A percentile compares a stretch with the other conserved stretches of the same genome.
These are phyloP conservation scores for Ptychadena robeensis DNA, from an alignment of 2,797 vertebrate genomes.

Conservation along the genomic window DNA sequence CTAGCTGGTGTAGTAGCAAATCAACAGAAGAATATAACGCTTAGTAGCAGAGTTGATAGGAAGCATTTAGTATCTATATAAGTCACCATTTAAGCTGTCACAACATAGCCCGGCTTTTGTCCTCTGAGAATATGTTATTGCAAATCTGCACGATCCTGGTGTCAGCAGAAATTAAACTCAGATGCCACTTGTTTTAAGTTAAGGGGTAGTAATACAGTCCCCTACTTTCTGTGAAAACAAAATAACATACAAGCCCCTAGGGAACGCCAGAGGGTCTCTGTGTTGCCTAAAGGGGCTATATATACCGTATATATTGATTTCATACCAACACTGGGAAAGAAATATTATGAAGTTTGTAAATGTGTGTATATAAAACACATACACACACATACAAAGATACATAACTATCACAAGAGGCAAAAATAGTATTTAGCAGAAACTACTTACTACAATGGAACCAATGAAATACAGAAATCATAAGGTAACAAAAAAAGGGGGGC, in stretches of 20 bases:
- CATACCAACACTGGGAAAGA: not conserved
- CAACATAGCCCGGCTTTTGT: constrained; percentile 31
- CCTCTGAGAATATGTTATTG: constrained; percentile 43
- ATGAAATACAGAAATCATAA: not conserved
- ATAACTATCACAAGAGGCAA: not conserved
- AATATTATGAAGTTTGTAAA: not conserved
- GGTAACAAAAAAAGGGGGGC: constrained; percentile 12
- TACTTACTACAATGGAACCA: not conserved
- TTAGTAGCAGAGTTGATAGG: constrained; percentile 68
- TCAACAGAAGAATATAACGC: constrained; percentile 69
- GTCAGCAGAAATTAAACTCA: constrained; percentile 55
- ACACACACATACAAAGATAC: not conserved
- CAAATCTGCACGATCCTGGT: constrained; percentile 40
- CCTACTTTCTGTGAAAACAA: not conserved
- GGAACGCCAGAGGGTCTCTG: not conserved
- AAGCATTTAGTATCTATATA: constrained; percentile 61
- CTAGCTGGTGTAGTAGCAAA: constrained; percentile 40
- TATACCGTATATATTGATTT: constrained; percentile 9
- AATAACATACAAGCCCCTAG: not conserved
- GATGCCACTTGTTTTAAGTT: constrained; percentile 28
- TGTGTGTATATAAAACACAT: not conserved
- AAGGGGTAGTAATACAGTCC: constrained; percentile 30
- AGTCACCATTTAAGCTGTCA: constrained; percentile 60
- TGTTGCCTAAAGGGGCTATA: not conserved
- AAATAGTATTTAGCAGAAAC: not conserved